phyloP scores from a whole-genome alignment of 2,888 invertebrate genomes.

The Acanthosepion esculentum region DNA sequence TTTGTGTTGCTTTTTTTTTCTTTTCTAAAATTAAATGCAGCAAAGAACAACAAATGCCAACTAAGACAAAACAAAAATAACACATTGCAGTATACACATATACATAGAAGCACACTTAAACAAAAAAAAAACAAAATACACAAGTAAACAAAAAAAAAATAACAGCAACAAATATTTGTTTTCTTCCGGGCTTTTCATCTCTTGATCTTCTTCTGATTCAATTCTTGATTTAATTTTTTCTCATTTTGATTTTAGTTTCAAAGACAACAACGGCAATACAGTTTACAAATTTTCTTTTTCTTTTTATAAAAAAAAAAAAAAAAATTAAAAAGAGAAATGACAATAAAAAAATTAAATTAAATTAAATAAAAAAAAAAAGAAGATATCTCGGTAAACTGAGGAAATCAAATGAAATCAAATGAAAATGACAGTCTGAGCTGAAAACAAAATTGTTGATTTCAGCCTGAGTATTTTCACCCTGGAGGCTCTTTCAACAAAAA shows the following conservation, averaged over 20 bases:
- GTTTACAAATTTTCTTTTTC: neutral
- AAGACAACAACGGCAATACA: neutral
- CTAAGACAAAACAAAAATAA: too few species aligned
- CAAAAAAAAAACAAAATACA: too few species aligned
- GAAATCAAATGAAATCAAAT: neutral
- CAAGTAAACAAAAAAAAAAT: too few species aligned
- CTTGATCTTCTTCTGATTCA: neutral
- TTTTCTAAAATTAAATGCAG: too few species aligned
- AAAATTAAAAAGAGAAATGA: too few species aligned
- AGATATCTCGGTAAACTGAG: neutral
- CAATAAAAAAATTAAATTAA: too few species aligned
- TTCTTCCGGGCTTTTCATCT: too few species aligned
- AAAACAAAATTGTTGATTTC: neutral
- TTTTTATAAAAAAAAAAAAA: neutral
- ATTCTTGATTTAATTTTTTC: neutral
- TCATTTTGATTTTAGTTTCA: neutral
- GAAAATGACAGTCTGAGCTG: neutral
- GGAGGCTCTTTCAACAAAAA: neutral
- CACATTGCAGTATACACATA: too few species aligned
- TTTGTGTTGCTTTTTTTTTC: too few species aligned
- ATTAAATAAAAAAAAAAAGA: neutral
- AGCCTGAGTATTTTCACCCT: slow-evolving; percentile 6
- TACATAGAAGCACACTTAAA: too few species aligned
- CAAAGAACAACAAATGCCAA: too few species aligned
- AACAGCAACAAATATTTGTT: too few species aligned